Conservation (phyloP, 2,888 invertebrate species). For the Pristionchus arcanus region DNA sequence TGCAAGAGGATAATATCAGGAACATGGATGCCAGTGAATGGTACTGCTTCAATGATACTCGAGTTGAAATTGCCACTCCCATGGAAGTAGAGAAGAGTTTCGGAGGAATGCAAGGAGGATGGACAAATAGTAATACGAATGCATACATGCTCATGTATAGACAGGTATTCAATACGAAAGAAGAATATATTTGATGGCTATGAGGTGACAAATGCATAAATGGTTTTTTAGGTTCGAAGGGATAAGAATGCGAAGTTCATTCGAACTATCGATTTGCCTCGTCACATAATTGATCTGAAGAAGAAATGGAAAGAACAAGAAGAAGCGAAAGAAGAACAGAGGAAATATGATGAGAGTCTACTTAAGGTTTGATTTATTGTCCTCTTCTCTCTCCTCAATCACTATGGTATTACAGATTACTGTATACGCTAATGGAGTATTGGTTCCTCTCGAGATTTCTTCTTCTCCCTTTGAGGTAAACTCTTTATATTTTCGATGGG, state of each 20-base stretch:
- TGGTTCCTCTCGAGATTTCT: slow-evolving; percentile 2
- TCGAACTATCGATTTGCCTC: slow-evolving; percentile 86
- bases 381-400: background rate
- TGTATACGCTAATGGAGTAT: slow-evolving; percentile 1
- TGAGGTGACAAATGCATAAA: background rate
- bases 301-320: slow-evolving; percentile 85
- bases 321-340: slow-evolving; percentile 81
- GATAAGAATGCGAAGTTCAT: slow-evolving; percentile 82
- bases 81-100: slow-evolving; percentile 90
- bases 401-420: background rate
- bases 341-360: slow-evolving; percentile 59
- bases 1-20: slow-evolving; percentile 70
- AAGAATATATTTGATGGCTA: background rate
- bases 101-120: slow-evolving; percentile 85
- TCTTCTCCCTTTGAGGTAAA: background rate
- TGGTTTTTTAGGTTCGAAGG: slow-evolving; percentile 73
- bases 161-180: slow-evolving; percentile 80
- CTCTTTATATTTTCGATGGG: background rate
- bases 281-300: slow-evolving; percentile 85
- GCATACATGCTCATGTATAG: slow-evolving; percentile 94
- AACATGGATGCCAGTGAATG: slow-evolving; percentile 85
- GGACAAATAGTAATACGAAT: slow-evolving; percentile 88
- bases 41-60: slow-evolving; percentile 93
- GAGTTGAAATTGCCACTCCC: slow-evolving; percentile 83
- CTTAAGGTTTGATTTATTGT: slow-evolving; percentile 55